A percentile compares a stretch with the other conserved stretches of the same genome.
These are phyloP conservation scores for Psix sp. DNA, from an alignment of 1,140 invertebrate species.

Conservation along the genomic window DNA sequence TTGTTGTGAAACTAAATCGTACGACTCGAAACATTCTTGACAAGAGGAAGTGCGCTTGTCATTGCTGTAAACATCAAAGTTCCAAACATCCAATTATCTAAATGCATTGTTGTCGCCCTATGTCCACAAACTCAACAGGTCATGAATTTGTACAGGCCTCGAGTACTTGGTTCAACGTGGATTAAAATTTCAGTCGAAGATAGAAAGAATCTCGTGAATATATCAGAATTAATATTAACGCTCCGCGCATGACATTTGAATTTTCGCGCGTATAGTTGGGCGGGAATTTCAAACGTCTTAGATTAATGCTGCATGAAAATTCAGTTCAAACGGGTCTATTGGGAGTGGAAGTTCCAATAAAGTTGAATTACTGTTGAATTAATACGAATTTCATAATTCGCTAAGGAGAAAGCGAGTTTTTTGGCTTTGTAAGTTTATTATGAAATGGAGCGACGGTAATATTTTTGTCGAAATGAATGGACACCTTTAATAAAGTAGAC, in stretches of 20 bases:
- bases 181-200: too few species aligned
- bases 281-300: too few species aligned
- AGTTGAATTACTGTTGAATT: too few species aligned
- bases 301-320: too few species aligned
- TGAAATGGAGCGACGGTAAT: not conserved
- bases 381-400: too few species aligned
- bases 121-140: constrained; percentile 9
- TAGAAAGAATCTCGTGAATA: too few species aligned
- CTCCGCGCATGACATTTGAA: too few species aligned
- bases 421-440: constrained; percentile 6
- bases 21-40: constrained; percentile 1
- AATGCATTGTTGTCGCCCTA: constrained; percentile 20
- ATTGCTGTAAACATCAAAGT: constrained; percentile 33
- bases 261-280: too few species aligned
- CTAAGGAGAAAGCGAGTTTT: too few species aligned
- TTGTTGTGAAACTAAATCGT: constrained; percentile 1
- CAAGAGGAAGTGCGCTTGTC: constrained; percentile 27
- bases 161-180: not conserved
- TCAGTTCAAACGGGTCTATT: too few species aligned
- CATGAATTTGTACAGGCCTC: constrained; percentile 20
- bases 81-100: constrained; percentile 39
- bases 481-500: constrained; percentile 35
- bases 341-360: too few species aligned
- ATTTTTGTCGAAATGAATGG: constrained; percentile 30
- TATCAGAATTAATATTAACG: too few species aligned